A percentile compares a stretch with the other conserved stretches of the same genome.
phyloP scores from a whole-genome alignment of 2,888 invertebrate genomes.

The Standfussiana lucernea region DNA sequence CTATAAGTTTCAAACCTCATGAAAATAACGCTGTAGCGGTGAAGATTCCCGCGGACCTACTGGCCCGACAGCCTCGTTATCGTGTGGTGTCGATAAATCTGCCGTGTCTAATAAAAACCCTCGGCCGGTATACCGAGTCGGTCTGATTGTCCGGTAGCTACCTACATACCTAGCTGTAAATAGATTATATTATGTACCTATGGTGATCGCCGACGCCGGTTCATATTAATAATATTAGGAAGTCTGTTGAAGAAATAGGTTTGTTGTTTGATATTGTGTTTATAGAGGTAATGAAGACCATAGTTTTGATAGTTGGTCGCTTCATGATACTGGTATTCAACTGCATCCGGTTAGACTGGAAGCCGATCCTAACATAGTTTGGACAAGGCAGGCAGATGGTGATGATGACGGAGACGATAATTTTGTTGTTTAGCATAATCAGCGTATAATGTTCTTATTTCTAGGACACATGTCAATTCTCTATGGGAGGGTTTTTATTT shows the following conservation, averaged over 20 bases:
- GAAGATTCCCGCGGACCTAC: not conserved
- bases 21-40: not conserved
- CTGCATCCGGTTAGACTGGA: not conserved
- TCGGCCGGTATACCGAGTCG: conserved; percentile 18
- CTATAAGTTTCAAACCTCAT: not conserved
- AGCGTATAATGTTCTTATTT: not conserved
- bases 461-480: not conserved
- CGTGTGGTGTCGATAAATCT: conserved; percentile 61
- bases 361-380: not conserved
- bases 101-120: conserved; percentile 63
- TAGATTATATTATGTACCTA: conserved; percentile 26
- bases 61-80: conserved; percentile 28
- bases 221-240: conserved; percentile 41
- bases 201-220: not conserved
- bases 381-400: not conserved
- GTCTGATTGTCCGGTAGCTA: conserved; percentile 49
- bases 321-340: not conserved
- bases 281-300: not conserved
- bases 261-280: conserved; percentile 1
- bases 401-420: not conserved
- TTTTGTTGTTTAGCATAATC: not conserved
- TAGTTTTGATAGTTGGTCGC: not conserved
- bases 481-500: not conserved
- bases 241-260: conserved; percentile 14
- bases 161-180: conserved; percentile 39